Evolutionary conservation across 2,797 vertebrate species (phyloP).

Genomic region (Rhinogobio ventralis): DNA sequence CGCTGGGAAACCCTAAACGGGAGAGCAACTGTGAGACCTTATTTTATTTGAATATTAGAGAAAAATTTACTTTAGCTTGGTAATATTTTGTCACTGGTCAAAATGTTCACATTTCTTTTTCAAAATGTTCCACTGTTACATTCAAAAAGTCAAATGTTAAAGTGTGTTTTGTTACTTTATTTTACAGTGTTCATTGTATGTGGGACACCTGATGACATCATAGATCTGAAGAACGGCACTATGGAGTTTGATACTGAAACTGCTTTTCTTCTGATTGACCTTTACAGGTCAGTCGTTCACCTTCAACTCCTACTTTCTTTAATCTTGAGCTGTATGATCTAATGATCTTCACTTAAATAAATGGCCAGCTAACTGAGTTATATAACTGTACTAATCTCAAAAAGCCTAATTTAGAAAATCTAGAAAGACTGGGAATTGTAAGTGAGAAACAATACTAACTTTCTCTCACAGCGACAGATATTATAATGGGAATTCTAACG

Average conservation of each 20-base stretch:
- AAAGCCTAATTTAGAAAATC: not conserved
- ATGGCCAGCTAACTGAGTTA: not conserved
- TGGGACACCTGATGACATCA: constrained; percentile 78
- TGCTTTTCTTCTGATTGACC: constrained; percentile 89
- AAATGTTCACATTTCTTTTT: no score
- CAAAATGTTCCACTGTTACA: no score
- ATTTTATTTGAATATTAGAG: not conserved
- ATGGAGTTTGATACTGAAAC: constrained; percentile 71
- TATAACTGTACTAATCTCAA: not conserved
- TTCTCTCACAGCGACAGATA: constrained; percentile 74
- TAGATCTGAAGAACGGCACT: constrained; percentile 65
- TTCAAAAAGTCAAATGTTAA: not conserved
- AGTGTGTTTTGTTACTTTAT: not conserved
- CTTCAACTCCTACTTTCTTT: not conserved
- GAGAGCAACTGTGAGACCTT: constrained; percentile 75
- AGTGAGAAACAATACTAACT: not conserved
- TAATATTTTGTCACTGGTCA: not conserved
- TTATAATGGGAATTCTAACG: constrained; percentile 70
- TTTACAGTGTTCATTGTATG: constrained; percentile 90
- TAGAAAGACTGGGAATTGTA: not conserved
- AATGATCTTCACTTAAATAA: not conserved
- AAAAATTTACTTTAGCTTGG: not conserved
- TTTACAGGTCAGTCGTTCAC: constrained; percentile 87
- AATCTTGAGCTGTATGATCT: not conserved
- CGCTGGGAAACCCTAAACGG: constrained; percentile 55